Base-by-base conservation (phyloP, 2,113 vertebrate species). In the Peromyscus maniculatus region DNA sequence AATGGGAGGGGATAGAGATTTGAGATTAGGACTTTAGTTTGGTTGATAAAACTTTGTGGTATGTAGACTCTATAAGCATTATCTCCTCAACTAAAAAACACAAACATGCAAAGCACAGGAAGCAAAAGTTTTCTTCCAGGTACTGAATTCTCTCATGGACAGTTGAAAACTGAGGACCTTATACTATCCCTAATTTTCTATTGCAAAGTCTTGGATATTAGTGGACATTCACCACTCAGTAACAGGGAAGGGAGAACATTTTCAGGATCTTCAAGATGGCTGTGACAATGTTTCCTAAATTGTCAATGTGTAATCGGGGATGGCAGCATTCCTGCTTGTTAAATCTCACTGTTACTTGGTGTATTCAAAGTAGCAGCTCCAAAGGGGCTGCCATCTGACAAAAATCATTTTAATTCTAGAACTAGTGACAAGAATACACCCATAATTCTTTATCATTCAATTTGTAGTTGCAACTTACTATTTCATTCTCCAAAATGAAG, bases 401-500 rank as follows among this genome's bases (percentile, higher is more conserved):
- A 64, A 93, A 69, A 79, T 87, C 16, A 17, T 88, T 87, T 78
- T 2, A 87, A 31, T 36, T n/a, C 55, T 62, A 28, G 21, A 66
- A 31, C 86, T 92, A 83, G 31, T 59, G 22, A 72, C 62, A 80
- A 80, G 69, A 69, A 78, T 26, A 46, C 16, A 93, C 31, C 67
- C 36, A 55, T 12, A 22, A 8, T 28, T 94, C 22, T 75, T 91
- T 52, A 49, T 36, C 16, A 72, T 83, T 92, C 64, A 86, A 43
- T 93, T 67, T 89, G 39, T 64, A 87, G 24, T n/a, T 43, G 17
- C 94, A 83, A 57, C 9, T 5, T 71, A 33, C n/a, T 49, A 59
- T 89, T 93, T 83, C 66, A 83, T 93, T 43, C 89, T 95, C 31
- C 26, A 91, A 43, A 57, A 52, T 94, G 28, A 75, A 94, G 36